phyloP scores from a whole-genome alignment of 2,797 vertebrate genomes.

The Semotilus atromaculatus region DNA sequence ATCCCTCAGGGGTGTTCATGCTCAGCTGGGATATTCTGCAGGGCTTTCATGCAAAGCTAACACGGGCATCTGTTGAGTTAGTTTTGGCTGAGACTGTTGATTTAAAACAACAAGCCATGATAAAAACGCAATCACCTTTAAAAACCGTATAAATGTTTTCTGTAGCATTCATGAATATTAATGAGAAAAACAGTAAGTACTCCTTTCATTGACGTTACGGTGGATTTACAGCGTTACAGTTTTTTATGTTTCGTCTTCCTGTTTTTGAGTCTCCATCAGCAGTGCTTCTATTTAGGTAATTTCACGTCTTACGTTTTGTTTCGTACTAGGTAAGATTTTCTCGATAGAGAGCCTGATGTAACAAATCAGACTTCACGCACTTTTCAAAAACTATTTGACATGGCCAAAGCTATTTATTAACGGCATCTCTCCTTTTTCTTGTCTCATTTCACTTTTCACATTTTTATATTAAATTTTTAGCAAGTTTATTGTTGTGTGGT shows the following conservation, averaged over 20 bases:
- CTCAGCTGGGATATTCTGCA: slow-evolving; percentile 40
- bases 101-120: slow-evolving; percentile 24
- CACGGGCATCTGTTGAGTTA: slow-evolving; percentile 40
- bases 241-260: background rate
- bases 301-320: background rate
- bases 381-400: background rate
- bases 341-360: background rate
- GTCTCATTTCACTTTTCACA: background rate
- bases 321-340: background rate
- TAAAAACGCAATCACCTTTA: background rate
- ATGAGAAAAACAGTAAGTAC: background rate
- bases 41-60: slow-evolving; percentile 28
- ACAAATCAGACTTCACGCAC: background rate
- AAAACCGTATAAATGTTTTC: background rate
- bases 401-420: background rate
- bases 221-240: background rate
- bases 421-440: background rate
- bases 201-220: background rate
- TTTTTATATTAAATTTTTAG: too few species aligned
- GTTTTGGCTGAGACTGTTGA: background rate
- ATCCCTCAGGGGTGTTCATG: slow-evolving; percentile 44
- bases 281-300: background rate
- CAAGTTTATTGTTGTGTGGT: background rate
- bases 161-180: background rate
- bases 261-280: background rate